These are phyloP conservation scores for Encarsia formosa DNA, from an alignment of 2,888 invertebrate genomes.

Conservation along the genomic window DNA sequence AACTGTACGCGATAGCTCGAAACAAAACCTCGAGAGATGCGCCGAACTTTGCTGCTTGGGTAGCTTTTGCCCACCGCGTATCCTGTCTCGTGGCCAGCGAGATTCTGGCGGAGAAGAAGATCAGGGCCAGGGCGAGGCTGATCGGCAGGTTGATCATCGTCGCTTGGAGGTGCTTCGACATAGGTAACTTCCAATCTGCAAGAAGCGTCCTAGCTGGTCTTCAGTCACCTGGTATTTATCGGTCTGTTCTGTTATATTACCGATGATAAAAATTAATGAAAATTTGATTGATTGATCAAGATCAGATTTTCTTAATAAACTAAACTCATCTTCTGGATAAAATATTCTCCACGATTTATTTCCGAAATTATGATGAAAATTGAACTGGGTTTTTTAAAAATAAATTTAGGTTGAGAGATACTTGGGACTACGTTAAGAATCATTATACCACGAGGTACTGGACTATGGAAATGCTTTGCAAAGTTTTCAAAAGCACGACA, in stretches of 20 bases:
- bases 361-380: not conserved
- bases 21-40: constrained; percentile 53
- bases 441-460: constrained; percentile 56
- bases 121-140: constrained; percentile 52
- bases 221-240: constrained; percentile 55
- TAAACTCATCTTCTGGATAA: no score
- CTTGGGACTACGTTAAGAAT: constrained; percentile 54
- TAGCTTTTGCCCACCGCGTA: constrained; percentile 56
- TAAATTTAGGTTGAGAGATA: constrained; percentile 45
- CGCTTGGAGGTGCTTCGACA: constrained; percentile 54
- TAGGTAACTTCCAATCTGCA: constrained; percentile 57
- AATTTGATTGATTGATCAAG: no score
- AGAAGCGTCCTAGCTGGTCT: constrained; percentile 54
- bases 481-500: constrained; percentile 51
- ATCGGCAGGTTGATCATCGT: constrained; percentile 56
- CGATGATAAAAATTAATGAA: no score
- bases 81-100: constrained; percentile 54
- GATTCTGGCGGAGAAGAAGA: constrained; percentile 44
- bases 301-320: no score
- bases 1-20: constrained; percentile 50
- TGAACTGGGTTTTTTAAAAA: not conserved
- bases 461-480: constrained; percentile 53
- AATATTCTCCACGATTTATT: no score
- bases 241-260: constrained; percentile 19
- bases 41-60: constrained; percentile 54